Evolutionary conservation across 2,797 vertebrate genomes (phyloP), one percentile per base, ranked within the genome.

Genomic region (Anabacerthia variegaticeps): DNA sequence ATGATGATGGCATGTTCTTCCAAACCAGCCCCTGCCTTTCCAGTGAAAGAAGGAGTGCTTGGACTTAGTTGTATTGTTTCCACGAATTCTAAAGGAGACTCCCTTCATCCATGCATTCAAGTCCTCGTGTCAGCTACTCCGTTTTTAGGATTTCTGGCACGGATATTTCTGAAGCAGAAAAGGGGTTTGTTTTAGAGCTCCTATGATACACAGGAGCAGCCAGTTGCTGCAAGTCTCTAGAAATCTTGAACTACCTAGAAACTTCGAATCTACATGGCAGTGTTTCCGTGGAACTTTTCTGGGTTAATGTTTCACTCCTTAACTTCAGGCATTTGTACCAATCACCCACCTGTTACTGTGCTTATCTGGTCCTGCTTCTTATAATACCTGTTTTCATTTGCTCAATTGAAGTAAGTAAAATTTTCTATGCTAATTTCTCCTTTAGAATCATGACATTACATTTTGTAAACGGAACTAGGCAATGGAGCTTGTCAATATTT

Each of bases 401-500:
- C 32, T 81, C 12, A 20, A 14, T 26, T 54, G 32, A 93, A 91
- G 49, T 4, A 74, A 72, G 54, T n/a, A 12, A 65, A 83, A 65
- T 39, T 56, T 92, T 83, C 21, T 59, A 14, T 93, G 48, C 54
- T 24, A 36, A 83, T 80, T 85, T 16, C 46, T 91, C 17, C 49
- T 80, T 89, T 67, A 89, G 75, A 91, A 67, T 65, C 65, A 65
- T 2, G 4, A 17, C 49, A 65, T 92, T 93, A 43, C 41, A 83
- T 74, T 65, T 44, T 85, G 56, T 80, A 92, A 92, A 73, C 74
- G 68, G 39, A 96, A 93, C 71, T 87, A 85, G 91, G 94, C 87
- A 78, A 85, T 2, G 44, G 68, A 95, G 37, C 68, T 92, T 92
- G 82, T 67, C 75, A 83, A 83, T 91, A 80, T 89, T 92, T 95